Evolutionary conservation across 2,113 vertebrate genomes (phyloP).

Genomic region (Colaptes auratus): DNA sequence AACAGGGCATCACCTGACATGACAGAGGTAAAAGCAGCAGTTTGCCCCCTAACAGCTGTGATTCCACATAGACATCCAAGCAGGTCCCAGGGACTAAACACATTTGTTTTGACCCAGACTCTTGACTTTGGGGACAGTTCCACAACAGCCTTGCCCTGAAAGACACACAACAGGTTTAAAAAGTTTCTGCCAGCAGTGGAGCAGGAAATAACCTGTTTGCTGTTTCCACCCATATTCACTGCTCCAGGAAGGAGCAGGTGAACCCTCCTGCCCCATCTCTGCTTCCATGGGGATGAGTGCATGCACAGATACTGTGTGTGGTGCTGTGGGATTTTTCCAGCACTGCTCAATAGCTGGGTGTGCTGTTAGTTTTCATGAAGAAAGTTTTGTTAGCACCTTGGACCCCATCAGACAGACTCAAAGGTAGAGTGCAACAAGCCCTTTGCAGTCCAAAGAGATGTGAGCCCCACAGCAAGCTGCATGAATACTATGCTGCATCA

Average conservation of each 20-base stretch:
- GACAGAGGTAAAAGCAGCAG: accelerated
- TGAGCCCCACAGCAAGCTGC: neutral
- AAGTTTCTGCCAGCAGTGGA: accelerated
- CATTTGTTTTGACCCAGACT: neutral
- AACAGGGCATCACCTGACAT: accelerated
- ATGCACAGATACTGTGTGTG: neutral
- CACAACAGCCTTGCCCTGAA: neutral
- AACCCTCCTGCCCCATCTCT: neutral
- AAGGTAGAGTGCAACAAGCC: neutral
- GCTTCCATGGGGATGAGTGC: accelerated
- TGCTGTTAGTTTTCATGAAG: neutral
- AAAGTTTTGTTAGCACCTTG: neutral
- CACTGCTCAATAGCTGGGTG: neutral
- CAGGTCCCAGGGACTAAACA: neutral
- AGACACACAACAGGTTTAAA: neutral
- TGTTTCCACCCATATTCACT: neutral
- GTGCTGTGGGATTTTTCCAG: neutral
- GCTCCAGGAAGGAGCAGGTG: neutral
- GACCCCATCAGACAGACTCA: neutral
- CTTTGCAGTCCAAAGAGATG: neutral
- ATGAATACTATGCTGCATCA: accelerated
- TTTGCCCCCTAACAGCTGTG: accelerated
- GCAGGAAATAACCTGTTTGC: neutral
- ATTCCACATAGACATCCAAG: neutral
- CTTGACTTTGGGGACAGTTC: neutral